These are phyloP conservation scores for Spialia ferax DNA, from an alignment of 2,888 invertebrate genomes.

Conservation along the genomic window DNA sequence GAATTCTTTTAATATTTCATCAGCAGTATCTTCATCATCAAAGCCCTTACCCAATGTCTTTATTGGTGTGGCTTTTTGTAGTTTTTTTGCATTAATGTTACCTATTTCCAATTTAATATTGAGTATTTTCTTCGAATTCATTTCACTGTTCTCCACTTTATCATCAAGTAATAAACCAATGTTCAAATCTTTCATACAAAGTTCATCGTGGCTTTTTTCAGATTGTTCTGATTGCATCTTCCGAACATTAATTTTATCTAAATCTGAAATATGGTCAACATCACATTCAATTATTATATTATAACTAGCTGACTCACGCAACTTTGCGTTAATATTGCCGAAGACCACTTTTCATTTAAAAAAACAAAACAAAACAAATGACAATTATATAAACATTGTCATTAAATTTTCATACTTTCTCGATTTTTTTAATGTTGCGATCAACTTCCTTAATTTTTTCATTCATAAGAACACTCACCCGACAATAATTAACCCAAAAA, in stretches of 20 bases:
- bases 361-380: no score
- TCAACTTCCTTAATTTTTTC: no score
- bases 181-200: neutral
- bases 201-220: slow-evolving; percentile 7
- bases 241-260: neutral
- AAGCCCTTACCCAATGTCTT: neutral
- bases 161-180: slow-evolving; percentile 4
- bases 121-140: neutral
- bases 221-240: neutral
- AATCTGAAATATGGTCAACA: neutral
- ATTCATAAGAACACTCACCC: no score
- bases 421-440: no score
- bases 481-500: no score
- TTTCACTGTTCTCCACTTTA: neutral
- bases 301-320: no score
- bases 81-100: neutral
- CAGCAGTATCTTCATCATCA: neutral
- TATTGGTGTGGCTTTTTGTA: slow-evolving; percentile 7
- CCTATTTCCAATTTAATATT: neutral
- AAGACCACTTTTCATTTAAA: no score
- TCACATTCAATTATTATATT: no score
- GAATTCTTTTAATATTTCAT: slow-evolving; percentile 60
- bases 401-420: no score
- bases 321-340: no score
- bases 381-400: no score